phyloP scores from a whole-genome alignment of 2,888 invertebrate species.

The Calameuta filiformis region DNA sequence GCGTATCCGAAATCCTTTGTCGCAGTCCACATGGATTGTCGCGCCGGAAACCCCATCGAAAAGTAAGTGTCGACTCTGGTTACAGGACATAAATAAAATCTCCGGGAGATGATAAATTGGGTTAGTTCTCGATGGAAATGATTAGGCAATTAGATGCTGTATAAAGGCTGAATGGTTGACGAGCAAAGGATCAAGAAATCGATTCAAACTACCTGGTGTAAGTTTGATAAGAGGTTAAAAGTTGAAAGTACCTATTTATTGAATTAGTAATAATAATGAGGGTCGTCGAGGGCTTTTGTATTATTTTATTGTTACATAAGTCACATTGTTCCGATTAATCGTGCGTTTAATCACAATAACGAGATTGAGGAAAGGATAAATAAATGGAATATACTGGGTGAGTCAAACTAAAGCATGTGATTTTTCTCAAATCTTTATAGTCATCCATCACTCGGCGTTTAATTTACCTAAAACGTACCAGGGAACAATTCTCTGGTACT shows the following conservation, averaged over 20 bases:
- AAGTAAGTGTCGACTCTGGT: conserved; percentile 43
- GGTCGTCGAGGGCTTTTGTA: not conserved
- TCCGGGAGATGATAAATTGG: not conserved
- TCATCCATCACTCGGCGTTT: not conserved
- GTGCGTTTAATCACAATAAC: not conserved
- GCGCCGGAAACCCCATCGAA: conserved; percentile 38
- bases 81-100: not conserved
- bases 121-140: not conserved
- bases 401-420: not conserved
- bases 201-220: not conserved
- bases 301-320: not conserved
- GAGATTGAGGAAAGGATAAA: not conserved
- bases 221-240: not conserved
- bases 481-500: not conserved
- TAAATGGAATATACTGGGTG: not conserved
- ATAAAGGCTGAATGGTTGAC: not conserved
- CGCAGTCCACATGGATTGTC: conserved; percentile 35
- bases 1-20: conserved; percentile 72
- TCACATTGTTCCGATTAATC: not conserved
- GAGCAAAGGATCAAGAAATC: not conserved
- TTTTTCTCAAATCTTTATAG: not conserved
- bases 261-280: not conserved
- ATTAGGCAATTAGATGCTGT: not conserved
- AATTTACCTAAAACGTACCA: not conserved
- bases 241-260: not conserved